Evolutionary conservation across 2,888 invertebrate genomes (phyloP).

Genomic region (Leptopterna dolabrata): DNA sequence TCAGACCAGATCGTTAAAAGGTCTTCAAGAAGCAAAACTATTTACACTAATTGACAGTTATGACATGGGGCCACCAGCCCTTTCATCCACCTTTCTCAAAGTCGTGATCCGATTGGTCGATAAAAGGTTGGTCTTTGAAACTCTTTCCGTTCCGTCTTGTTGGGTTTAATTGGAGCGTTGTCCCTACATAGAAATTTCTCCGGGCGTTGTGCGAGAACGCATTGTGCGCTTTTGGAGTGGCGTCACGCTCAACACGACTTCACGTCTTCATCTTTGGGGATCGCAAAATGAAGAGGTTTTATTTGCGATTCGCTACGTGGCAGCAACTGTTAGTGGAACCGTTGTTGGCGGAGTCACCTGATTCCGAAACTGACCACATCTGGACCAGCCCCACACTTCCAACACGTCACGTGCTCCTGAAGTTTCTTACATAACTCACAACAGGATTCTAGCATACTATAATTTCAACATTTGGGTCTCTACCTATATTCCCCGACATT

Average conservation of each 20-base stretch:
- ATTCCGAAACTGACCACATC: too few species aligned
- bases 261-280: too few species aligned
- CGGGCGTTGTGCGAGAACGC: not conserved
- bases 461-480: too few species aligned
- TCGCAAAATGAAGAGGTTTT: too few species aligned
- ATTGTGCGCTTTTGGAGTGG: not conserved
- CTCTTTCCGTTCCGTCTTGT: not conserved
- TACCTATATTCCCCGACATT: too few species aligned
- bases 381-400: too few species aligned
- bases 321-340: too few species aligned
- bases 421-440: too few species aligned
- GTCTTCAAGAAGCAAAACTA: not conserved
- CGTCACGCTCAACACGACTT: not conserved
- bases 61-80: not conserved
- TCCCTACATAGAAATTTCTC: not conserved
- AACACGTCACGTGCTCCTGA: too few species aligned
- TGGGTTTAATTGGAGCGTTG: not conserved
- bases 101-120: conserved; percentile 7
- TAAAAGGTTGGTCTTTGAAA: not conserved
- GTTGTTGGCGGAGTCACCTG: too few species aligned
- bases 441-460: too few species aligned
- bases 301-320: too few species aligned
- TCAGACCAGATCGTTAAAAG: not conserved
- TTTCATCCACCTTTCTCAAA: not conserved
- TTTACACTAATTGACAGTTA: conserved; percentile 7